These are phyloP conservation scores for Loxodonta africana DNA, from an alignment of 2,113 vertebrate genomes.

Conservation along the genomic window DNA sequence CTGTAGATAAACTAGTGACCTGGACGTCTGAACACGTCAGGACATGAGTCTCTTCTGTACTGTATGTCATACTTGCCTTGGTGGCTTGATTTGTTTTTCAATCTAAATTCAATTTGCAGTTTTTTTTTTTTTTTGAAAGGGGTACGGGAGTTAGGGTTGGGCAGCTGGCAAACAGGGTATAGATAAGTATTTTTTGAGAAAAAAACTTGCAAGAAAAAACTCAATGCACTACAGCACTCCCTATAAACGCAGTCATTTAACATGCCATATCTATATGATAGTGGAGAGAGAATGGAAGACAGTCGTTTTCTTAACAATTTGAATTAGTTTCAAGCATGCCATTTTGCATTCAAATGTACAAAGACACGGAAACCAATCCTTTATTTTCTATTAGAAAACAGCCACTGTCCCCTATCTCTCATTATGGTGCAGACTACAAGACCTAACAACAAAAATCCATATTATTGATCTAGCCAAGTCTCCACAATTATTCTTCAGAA, in stretches of 20 bases:
- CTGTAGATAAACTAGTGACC: conserved; percentile 63
- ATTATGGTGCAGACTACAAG: conserved; percentile 98
- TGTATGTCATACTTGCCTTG: conserved; percentile 72
- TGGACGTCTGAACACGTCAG: conserved; percentile 4
- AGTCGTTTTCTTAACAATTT: conserved; percentile 90
- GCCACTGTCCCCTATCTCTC: conserved; percentile 95
- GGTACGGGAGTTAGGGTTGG: background rate
- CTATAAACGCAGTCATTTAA: conserved; percentile 82
- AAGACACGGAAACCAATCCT: conserved; percentile 93
- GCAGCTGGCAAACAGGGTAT: background rate
- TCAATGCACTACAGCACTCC: conserved; percentile 81
- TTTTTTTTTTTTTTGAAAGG: background rate
- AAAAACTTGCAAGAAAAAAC: conserved; percentile 86
- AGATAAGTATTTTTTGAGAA: conserved; percentile 74
- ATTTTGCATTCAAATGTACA: conserved; percentile 93
- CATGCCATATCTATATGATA: conserved; percentile 87
- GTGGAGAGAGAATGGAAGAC: conserved; percentile 86
- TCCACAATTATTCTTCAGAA: conserved; percentile 99
- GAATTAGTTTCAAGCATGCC: conserved; percentile 92
- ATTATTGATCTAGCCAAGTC: conserved; percentile 98
- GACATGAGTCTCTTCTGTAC: conserved; percentile 66
- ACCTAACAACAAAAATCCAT: conserved; percentile 99
- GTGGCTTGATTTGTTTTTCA: conserved; percentile 75
- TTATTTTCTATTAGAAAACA: conserved; percentile 96
- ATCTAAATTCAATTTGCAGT: conserved; percentile 80